Evolutionary conservation across 2,113 vertebrate genomes (phyloP), one percentile per base, ranked within the genome.

Genomic region (Ranitomeya variabilis): DNA sequence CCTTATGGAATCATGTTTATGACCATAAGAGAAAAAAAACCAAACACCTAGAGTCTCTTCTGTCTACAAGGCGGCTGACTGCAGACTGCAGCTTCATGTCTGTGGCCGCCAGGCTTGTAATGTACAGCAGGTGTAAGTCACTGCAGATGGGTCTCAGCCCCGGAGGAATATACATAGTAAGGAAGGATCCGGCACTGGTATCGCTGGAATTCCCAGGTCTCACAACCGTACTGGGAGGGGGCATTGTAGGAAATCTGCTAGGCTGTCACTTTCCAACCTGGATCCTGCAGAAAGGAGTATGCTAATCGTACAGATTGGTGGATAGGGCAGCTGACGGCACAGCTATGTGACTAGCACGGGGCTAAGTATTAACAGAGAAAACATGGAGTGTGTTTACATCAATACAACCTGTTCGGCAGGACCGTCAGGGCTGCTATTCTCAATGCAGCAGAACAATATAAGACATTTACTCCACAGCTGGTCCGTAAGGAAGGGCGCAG

Each of bases 201-300:
- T 76, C 64, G 45, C 64, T 80, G 54, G 79, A 83, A 88, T 89
- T 83, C 71, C 37, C 51, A 66, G 2, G 78, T 67, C n/a, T 57
- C 54, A 18, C 19, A 57, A 55, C 19, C 19, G 51, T 14, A 57
- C n/a, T 66, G 12, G 15, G 73, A 59, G 16, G 7, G 31, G 14
- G 64, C 37, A 21, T 52, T 45, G 15, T 26, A 16, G 66, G 45
- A 71, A 84, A 69, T 52, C 31, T 52, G 62, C 45, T n/a, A 71
- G 54, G n/a, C n/a, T 54, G 13, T 18, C 64, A 66, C 62, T 60
- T 45, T 82, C 45, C 76, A 55, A 23, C 52, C 19, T n/a, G 19
- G 10, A 64, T 26, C n/a, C 64, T 66, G 64, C 64, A 66, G 64
- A n/a, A 19, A 66, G 21, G 7, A n/a, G 37, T 73, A 31, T 12